Conservation (phyloP, 1,140 invertebrate species). For the Cyclina sinensis region DNA sequence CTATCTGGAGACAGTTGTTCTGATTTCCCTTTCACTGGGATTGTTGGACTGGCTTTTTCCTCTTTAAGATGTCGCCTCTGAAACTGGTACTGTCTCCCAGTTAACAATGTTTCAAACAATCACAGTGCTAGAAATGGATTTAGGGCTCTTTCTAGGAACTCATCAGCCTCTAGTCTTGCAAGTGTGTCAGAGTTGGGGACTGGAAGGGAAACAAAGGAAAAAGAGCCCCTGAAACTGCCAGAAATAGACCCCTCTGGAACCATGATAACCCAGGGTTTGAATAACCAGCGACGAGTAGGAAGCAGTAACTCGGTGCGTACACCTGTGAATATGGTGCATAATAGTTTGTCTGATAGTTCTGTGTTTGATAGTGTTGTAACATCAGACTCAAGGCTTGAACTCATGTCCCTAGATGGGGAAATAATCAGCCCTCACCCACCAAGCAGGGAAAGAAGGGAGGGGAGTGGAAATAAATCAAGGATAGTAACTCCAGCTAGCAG, state of each 20-base stretch:
- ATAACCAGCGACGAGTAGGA: slow-evolving; percentile 20
- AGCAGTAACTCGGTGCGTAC: slow-evolving; percentile 11
- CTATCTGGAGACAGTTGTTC: slow-evolving; percentile 52
- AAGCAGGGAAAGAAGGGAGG: slow-evolving; percentile 19
- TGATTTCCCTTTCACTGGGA: slow-evolving; percentile 9
- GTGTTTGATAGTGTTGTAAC: background rate
- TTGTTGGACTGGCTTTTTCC: slow-evolving; percentile 36
- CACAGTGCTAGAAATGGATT: slow-evolving; percentile 49
- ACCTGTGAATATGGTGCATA: slow-evolving; percentile 35
- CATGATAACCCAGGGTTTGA: slow-evolving; percentile 58
- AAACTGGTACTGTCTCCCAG: slow-evolving; percentile 34
- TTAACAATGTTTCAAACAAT: background rate
- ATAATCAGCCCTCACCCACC: slow-evolving; percentile 59
- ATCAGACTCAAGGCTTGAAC: slow-evolving; percentile 46
- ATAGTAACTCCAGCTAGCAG: slow-evolving; percentile 1
- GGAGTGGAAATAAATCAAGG: slow-evolving; percentile 57
- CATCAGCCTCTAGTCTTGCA: slow-evolving; percentile 48
- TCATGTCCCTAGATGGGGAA: slow-evolving; percentile 52
- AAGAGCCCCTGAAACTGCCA: slow-evolving; percentile 47
- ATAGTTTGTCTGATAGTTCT: slow-evolving; percentile 45
- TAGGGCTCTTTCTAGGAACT: slow-evolving; percentile 5
- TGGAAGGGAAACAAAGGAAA: slow-evolving; percentile 35
- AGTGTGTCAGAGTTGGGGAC: slow-evolving; percentile 34
- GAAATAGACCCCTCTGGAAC: slow-evolving; percentile 65
- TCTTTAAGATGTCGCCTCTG: slow-evolving; percentile 50